Evolutionary conservation across 1,140 invertebrate species (phyloP).

Genomic region (Chrysomallon squamiferum): DNA sequence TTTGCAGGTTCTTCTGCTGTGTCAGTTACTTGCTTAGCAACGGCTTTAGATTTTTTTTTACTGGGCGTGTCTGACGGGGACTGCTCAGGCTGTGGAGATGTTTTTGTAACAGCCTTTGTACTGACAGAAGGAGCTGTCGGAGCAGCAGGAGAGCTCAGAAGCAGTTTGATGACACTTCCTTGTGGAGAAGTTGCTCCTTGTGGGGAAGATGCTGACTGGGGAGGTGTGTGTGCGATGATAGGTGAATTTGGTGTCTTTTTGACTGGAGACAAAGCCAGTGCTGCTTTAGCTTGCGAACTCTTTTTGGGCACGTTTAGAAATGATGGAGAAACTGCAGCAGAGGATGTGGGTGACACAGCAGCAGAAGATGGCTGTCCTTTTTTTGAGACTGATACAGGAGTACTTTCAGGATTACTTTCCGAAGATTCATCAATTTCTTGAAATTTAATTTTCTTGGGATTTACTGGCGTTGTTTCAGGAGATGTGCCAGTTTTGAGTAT

Average conservation of each 20-base stretch:
- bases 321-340: no score
- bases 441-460: constrained; percentile 8
- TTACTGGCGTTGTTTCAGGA: constrained; percentile 10
- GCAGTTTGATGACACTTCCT: constrained; percentile 47
- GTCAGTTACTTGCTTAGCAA: constrained; percentile 6
- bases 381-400: constrained; percentile 9
- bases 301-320: not conserved
- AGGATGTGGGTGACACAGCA: not conserved
- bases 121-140: constrained; percentile 23
- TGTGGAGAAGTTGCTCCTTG: constrained; percentile 6
- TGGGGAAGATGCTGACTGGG: constrained; percentile 24
- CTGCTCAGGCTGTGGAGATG: not conserved
- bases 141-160: constrained; percentile 41
- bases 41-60: constrained; percentile 11
- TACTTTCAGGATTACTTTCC: not conserved
- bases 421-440: constrained; percentile 3
- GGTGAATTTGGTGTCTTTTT: not conserved
- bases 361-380: not conserved
- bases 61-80: not conserved
- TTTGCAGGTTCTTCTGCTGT: not conserved
- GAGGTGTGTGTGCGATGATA: no score
- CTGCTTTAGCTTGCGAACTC: not conserved
- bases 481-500: constrained; percentile 31
- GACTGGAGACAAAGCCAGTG: not conserved
- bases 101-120: constrained; percentile 23